phyloP scores from a whole-genome alignment of 2,797 vertebrate genomes.

The Epinephelus coioides region DNA sequence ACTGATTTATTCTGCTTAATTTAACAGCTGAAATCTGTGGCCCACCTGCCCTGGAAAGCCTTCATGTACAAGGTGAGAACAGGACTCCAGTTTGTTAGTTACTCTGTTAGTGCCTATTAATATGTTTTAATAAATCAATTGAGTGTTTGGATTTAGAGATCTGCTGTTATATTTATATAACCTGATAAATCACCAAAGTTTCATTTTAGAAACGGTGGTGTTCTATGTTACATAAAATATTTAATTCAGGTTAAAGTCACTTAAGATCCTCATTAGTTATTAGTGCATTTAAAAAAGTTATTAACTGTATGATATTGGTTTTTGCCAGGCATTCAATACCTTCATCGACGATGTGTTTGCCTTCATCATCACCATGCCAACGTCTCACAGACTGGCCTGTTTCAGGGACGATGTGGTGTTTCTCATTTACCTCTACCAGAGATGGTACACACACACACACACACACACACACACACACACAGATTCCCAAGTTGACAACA shows the following conservation, averaged over 20 bases:
- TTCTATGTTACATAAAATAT: background rate
- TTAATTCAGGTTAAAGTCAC: background rate
- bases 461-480: conserved; percentile 16
- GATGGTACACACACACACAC: conserved; percentile 88
- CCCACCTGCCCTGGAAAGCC: conserved; percentile 98
- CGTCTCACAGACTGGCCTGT: conserved; percentile 97
- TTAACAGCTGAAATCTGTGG: conserved; percentile 96
- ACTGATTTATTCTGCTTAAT: conserved; percentile 10
- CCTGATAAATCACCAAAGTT: background rate
- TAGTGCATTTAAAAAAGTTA: background rate
- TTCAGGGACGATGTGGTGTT: conserved; percentile 98
- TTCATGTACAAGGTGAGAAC: conserved; percentile 96
- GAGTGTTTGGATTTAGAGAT: background rate
- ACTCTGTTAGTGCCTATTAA: background rate
- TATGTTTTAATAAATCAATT: background rate
- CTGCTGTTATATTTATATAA: background rate
- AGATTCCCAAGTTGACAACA: background rate
- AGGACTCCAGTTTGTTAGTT: background rate
- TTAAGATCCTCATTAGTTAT: background rate
- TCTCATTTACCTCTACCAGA: conserved; percentile 98
- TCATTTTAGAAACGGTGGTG: background rate
- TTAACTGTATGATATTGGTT: conserved; percentile 7
- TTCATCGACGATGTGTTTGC: conserved; percentile 99
- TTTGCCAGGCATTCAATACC: conserved; percentile 95
- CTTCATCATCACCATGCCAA: conserved; percentile 99